A percentile compares a stretch with the other conserved stretches of the same genome.
Evolutionary conservation across 35 echinoderm and acorn worm species (phyloP).

Genomic region (Amphiura filiformis): DNA sequence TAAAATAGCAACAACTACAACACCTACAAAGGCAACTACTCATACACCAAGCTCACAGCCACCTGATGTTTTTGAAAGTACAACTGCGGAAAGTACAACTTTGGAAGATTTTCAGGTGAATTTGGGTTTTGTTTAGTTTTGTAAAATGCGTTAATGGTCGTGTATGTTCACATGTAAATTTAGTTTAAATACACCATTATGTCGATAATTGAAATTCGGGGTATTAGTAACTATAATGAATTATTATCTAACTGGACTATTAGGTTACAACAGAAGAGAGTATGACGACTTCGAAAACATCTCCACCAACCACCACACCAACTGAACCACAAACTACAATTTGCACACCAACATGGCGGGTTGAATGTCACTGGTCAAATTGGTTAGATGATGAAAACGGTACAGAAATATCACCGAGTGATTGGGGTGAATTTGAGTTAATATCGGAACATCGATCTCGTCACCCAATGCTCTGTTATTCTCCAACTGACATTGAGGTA

Average conservation of each 20-base stretch:
- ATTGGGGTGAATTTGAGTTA: not conserved
- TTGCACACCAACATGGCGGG: not conserved
- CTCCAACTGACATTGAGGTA: not conserved
- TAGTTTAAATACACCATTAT: too few species aligned
- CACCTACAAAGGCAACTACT: not conserved
- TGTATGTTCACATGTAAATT: too few species aligned
- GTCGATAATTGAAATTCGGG: too few species aligned
- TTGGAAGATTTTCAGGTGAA: not conserved
- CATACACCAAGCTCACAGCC: not conserved
- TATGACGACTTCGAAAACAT: not conserved
- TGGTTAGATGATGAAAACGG: not conserved
- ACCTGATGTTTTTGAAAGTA: not conserved
- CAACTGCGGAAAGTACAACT: not conserved
- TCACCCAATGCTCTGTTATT: not conserved
- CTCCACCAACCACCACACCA: not conserved
- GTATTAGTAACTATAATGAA: too few species aligned
- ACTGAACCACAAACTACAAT: not conserved
- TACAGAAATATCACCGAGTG: not conserved
- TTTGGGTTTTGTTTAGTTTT: too few species aligned
- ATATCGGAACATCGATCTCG: not conserved
- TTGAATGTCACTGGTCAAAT: not conserved
- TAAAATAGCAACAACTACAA: not conserved
- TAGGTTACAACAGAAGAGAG: not conserved
- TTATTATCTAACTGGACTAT: too few species aligned
- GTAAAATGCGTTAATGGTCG: too few species aligned